Conservation (phyloP, 2,888 invertebrate genomes). For the Minunthozetes semirufus region DNA sequence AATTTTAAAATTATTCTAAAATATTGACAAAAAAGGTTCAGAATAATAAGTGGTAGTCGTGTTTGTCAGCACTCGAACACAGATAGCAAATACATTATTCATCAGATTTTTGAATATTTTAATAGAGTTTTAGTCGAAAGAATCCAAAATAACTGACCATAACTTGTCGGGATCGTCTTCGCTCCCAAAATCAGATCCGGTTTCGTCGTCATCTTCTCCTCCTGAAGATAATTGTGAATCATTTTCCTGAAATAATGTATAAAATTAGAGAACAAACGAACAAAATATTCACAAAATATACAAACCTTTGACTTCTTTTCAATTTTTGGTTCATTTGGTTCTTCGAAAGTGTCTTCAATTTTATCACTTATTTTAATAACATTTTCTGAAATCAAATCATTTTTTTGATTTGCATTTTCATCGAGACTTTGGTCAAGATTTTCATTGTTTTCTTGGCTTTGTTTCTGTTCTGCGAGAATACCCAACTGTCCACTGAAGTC, state of each 20-base stretch:
- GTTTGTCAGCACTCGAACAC: not conserved
- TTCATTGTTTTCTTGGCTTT: not conserved
- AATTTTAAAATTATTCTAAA: too few relatives aligned
- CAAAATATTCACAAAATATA: not conserved
- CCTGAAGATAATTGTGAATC: not conserved
- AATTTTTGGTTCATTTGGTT: not conserved
- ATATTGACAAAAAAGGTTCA: not conserved
- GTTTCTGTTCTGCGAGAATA: not conserved
- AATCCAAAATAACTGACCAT: conserved; percentile 51
- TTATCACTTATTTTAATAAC: not conserved
- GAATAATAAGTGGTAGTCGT: not conserved
- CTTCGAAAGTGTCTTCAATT: not conserved
- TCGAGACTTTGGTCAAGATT: not conserved
- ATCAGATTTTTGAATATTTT: not conserved
- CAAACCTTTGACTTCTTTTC: too few relatives aligned
- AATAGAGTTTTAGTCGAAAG: not conserved
- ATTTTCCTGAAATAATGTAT: not conserved
- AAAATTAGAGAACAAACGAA: not conserved
- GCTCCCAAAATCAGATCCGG: conserved; percentile 17
- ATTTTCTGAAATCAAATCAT: not conserved
- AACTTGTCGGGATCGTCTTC: conserved; percentile 38
- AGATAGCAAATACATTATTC: conserved; percentile 6
- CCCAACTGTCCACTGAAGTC: conserved; percentile 32
- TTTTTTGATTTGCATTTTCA: not conserved
- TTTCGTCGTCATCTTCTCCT: conserved; percentile 29